Evolutionary conservation across 2,888 invertebrate species (phyloP).

Genomic region (Leptinotarsa rubiginosa): DNA sequence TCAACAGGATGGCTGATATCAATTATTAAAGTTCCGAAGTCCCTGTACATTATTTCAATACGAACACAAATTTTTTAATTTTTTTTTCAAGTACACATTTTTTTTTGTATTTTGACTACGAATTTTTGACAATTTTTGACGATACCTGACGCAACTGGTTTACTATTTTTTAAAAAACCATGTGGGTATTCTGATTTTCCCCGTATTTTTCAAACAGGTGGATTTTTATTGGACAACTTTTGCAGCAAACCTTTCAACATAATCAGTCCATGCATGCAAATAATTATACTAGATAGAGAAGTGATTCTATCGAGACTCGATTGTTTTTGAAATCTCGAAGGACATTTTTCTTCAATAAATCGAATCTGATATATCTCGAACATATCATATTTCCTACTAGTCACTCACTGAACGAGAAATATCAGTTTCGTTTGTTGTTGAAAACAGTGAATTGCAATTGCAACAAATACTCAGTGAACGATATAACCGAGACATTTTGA

Average conservation of each 20-base stretch:
- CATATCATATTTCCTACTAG: neutral
- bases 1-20: too few species aligned
- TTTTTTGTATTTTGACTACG: constrained; percentile 3
- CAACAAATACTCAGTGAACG: neutral
- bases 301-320: neutral
- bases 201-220: constrained; percentile 4
- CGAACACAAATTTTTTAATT: neutral
- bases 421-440: constrained; percentile 3
- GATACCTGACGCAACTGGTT: constrained; percentile 12
- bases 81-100: neutral
- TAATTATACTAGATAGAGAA: neutral
- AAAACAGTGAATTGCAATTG: neutral
- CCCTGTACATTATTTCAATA: neutral
- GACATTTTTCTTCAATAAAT: neutral
- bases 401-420: neutral
- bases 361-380: neutral
- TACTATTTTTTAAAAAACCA: neutral
- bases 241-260: neutral
- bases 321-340: neutral
- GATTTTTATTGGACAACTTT: neutral
- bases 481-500: neutral
- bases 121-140: constrained; percentile 9
- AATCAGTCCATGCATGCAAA: neutral
- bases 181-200: neutral
- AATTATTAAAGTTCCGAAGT: too few species aligned